These are phyloP conservation scores for Aphelinus atriplicis DNA, from an alignment of 1,140 invertebrate genomes.

Conservation along the genomic window DNA sequence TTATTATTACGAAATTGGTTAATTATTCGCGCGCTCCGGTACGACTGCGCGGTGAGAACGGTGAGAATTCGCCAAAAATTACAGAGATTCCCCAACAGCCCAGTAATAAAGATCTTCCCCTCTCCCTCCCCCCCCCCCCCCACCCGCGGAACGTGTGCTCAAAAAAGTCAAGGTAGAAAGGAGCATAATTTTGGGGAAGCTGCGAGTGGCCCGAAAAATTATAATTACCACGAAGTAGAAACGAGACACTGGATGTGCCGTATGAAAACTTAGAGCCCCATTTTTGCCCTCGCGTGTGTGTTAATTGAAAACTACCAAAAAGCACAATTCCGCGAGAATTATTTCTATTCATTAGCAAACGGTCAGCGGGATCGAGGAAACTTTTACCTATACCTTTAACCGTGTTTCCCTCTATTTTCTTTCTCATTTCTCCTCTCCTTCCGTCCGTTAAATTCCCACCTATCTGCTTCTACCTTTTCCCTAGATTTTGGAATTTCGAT, in stretches of 20 bases:
- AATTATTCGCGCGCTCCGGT: neutral
- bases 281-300: conserved; percentile 46
- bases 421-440: neutral
- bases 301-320: conserved; percentile 68
- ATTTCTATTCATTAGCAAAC: conserved; percentile 66
- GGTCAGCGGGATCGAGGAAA: conserved; percentile 51
- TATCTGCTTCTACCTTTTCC: too few relatives aligned
- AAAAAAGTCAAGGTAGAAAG: conserved; percentile 36
- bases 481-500: too few relatives aligned
- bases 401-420: neutral
- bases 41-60: neutral
- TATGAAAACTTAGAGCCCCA: conserved; percentile 51
- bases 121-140: neutral
- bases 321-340: conserved; percentile 65
- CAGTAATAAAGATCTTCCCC: neutral
- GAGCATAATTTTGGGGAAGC: conserved; percentile 45
- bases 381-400: conserved; percentile 52
- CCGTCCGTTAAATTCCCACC: too few relatives aligned
- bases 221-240: conserved; percentile 49
- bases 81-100: neutral
- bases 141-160: too few relatives aligned
- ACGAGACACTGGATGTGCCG: conserved; percentile 37
- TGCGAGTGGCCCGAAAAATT: conserved; percentile 43
- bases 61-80: conserved; percentile 1
- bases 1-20: conserved; percentile 3